Percentiles rank a stretch among this genome's conserved stretches.
These are phyloP conservation scores for Sanderia malayensis DNA, from an alignment of 30 jellyfish, hydroid and myxozoan genomes.

Conservation along the genomic window DNA sequence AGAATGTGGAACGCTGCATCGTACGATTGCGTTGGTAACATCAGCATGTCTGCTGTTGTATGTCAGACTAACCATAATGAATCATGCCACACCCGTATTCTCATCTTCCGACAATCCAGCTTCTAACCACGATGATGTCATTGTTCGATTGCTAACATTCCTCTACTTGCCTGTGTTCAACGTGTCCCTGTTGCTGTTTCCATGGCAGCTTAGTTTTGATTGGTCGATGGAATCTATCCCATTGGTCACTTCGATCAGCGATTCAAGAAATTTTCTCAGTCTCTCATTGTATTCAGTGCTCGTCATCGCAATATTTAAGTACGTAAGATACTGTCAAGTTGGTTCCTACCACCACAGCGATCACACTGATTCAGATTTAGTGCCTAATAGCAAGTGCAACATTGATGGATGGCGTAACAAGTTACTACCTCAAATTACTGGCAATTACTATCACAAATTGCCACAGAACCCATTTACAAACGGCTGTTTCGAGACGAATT, in stretches of 20 bases:
- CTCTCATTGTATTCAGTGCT: conserved; percentile 22
- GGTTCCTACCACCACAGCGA: too few species aligned
- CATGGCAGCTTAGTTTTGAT: conserved; percentile 92
- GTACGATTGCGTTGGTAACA: conserved; percentile 17
- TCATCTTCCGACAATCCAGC: conserved; percentile 91
- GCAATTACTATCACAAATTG: background rate
- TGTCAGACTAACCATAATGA: conserved; percentile 69
- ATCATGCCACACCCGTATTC: conserved; percentile 68
- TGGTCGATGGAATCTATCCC: conserved; percentile 96
- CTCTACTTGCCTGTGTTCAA: conserved; percentile 75
- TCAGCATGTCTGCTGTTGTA: conserved; percentile 31
- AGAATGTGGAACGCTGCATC: conserved; percentile 38
- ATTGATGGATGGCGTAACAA: background rate
- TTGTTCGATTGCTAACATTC: conserved; percentile 64
- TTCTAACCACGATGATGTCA: conserved; percentile 49
- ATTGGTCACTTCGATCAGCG: conserved; percentile 38
- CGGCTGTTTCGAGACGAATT: background rate
- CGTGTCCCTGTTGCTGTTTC: conserved; percentile 69
- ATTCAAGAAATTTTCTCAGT: conserved; percentile 44
- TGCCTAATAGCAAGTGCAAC: background rate
- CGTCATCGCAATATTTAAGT: background rate
- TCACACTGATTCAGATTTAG: background rate
- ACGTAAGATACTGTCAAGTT: background rate
- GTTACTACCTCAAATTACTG: background rate
- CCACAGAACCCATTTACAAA: background rate